These are phyloP conservation scores for Diplazon laetatorius DNA, from an alignment of 2,888 invertebrate species.

Conservation along the genomic window DNA sequence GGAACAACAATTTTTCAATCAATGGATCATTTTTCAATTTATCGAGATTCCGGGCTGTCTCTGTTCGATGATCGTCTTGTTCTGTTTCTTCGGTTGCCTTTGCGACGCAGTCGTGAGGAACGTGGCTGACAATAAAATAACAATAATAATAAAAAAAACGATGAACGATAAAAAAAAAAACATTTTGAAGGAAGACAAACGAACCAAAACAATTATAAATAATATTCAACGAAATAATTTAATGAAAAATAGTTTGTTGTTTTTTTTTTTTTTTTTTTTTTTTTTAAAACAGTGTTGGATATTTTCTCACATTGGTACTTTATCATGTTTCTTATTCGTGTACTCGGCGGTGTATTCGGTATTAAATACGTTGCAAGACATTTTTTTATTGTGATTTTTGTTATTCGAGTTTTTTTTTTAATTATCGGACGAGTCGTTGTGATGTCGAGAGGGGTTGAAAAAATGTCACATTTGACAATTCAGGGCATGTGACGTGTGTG, in stretches of 20 bases:
- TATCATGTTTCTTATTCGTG: constrained; percentile 60
- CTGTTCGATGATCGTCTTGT: constrained; percentile 67
- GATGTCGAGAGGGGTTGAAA: constrained; percentile 2
- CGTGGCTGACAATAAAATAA: constrained; percentile 53
- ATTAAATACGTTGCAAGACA: constrained; percentile 63
- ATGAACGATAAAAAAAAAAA: not conserved
- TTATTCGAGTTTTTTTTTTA: not conserved
- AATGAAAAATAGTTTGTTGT: too few relatives aligned
- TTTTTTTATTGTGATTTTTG: constrained; percentile 17
- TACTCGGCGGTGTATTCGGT: constrained; percentile 72
- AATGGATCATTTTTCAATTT: constrained; percentile 68
- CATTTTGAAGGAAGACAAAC: not conserved
- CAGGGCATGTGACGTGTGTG: not conserved
- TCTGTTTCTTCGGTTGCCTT: constrained; percentile 68
- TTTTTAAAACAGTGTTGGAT: not conserved
- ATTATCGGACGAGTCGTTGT: not conserved
- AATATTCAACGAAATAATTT: too few relatives aligned
- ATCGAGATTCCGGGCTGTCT: constrained; percentile 62
- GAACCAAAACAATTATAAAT: too few relatives aligned
- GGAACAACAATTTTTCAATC: constrained; percentile 66
- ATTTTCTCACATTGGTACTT: constrained; percentile 66
- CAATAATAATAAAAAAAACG: constrained; percentile 1
- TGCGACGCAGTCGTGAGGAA: constrained; percentile 66
- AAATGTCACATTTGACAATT: constrained; percentile 4
- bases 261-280: too few relatives aligned